A percentile compares a stretch with the other conserved stretches of the same genome.
These are phyloP conservation scores for Thaleichthys pacificus DNA, from an alignment of 2,797 vertebrate species.

Conservation along the genomic window DNA sequence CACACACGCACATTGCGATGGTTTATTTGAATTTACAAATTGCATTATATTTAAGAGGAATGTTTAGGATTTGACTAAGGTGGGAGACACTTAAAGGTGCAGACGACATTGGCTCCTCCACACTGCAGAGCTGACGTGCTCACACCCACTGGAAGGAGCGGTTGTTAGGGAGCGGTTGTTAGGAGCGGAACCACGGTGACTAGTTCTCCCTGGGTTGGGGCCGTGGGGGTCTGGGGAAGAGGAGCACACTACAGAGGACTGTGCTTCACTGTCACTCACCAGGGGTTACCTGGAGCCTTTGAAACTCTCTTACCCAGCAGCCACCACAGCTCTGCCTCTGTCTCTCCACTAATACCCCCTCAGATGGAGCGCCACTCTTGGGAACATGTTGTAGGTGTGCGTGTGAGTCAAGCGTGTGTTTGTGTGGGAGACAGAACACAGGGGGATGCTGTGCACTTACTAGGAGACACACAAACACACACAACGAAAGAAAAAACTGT, in stretches of 20 bases:
- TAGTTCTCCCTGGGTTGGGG: neutral
- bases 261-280: too few species aligned
- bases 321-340: constrained; percentile 21
- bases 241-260: constrained; percentile 19
- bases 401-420: constrained; percentile 1
- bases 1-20: constrained; percentile 5
- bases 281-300: constrained; percentile 55
- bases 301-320: constrained; percentile 41
- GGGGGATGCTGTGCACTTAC: constrained; percentile 41
- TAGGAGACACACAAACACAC: constrained; percentile 4
- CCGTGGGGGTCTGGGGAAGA: constrained; percentile 35
- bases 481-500: neutral
- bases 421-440: constrained; percentile 30
- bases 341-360: neutral
- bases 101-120: neutral
- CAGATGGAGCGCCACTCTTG: neutral
- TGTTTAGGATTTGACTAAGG: neutral
- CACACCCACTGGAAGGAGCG: neutral
- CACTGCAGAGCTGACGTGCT: too few species aligned
- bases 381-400: neutral
- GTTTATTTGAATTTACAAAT: neutral
- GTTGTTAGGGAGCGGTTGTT: neutral
- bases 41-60: too few species aligned
- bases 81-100: neutral
- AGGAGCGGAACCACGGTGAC: neutral